Percentiles rank a stretch among this genome's conserved stretches.
Evolutionary conservation across 2,888 invertebrate species (phyloP).

Genomic region (Nymphalis c-album): DNA sequence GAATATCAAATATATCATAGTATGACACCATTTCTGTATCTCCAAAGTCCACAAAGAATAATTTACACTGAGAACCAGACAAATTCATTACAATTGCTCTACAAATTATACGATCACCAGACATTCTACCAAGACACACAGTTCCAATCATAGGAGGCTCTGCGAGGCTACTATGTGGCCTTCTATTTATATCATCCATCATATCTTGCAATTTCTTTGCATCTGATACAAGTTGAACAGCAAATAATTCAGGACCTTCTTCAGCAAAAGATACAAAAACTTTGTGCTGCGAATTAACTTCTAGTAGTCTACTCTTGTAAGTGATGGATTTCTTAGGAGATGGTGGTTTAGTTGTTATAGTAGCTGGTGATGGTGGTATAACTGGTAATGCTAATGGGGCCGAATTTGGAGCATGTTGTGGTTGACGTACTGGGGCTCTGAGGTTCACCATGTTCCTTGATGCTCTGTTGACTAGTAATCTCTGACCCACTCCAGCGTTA

Average conservation of each 20-base stretch:
- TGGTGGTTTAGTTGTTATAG: constrained; percentile 46
- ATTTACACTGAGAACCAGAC: constrained; percentile 86
- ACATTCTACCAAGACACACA: constrained; percentile 88
- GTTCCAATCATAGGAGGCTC: constrained; percentile 88
- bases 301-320: constrained; percentile 77
- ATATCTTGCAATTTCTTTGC: constrained; percentile 83
- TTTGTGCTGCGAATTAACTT: constrained; percentile 80
- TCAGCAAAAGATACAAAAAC: constrained; percentile 89
- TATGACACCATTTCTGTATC: constrained; percentile 87
- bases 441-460: constrained; percentile 64
- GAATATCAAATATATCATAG: constrained; percentile 87
- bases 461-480: constrained; percentile 54
- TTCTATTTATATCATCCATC: constrained; percentile 87
- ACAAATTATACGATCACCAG: constrained; percentile 85
- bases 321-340: constrained; percentile 74
- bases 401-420: constrained; percentile 49
- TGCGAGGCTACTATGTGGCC: constrained; percentile 81
- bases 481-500: constrained; percentile 62
- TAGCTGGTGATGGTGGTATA: constrained; percentile 42
- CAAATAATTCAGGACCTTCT: constrained; percentile 90
- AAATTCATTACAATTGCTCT: constrained; percentile 89
- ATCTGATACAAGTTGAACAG: constrained; percentile 85
- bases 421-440: constrained; percentile 62
- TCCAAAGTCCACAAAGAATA: constrained; percentile 91
- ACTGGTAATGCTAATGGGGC: constrained; percentile 34